phyloP scores from a whole-genome alignment of 2,797 vertebrate genomes.

The Heterohyrax brucei region DNA sequence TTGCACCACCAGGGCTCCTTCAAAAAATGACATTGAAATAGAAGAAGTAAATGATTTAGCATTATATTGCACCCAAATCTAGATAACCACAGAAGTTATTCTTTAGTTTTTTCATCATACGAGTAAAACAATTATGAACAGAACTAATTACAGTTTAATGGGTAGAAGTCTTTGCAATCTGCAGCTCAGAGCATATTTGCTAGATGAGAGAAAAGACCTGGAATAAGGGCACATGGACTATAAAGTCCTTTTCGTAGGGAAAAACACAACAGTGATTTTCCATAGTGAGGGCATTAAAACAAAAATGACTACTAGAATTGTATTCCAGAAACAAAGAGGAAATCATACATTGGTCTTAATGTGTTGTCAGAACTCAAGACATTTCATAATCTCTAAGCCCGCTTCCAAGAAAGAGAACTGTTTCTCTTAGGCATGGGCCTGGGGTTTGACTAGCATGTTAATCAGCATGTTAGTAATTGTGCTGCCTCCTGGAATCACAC shows the following conservation, averaged over 20 bases:
- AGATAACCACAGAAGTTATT: constrained; percentile 9
- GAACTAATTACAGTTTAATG: constrained; percentile 45
- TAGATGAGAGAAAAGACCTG: no score
- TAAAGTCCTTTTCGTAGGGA: constrained; percentile 34
- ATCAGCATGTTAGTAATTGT: background rate
- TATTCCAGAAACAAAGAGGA: constrained; percentile 27
- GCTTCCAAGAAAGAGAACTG: background rate
- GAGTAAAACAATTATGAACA: constrained; percentile 41
- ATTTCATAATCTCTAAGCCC: constrained; percentile 39
- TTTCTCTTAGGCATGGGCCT: background rate
- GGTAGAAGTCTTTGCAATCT: constrained; percentile 9
- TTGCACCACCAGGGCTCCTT: no score
- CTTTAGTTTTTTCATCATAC: background rate
- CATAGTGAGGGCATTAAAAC: background rate
- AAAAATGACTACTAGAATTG: constrained; percentile 26
- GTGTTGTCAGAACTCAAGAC: background rate
- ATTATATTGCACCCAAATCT: constrained; percentile 34
- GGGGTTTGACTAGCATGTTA: background rate
- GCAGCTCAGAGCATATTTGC: background rate
- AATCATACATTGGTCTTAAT: constrained; percentile 39
- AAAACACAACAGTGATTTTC: constrained; percentile 37
- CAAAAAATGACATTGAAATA: constrained; percentile 89
- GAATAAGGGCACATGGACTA: constrained; percentile 20
- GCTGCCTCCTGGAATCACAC: background rate
- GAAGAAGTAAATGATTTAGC: constrained; percentile 47